phyloP scores from a whole-genome alignment of 2,113 vertebrate species.

The Campylomormyrus numenius region DNA sequence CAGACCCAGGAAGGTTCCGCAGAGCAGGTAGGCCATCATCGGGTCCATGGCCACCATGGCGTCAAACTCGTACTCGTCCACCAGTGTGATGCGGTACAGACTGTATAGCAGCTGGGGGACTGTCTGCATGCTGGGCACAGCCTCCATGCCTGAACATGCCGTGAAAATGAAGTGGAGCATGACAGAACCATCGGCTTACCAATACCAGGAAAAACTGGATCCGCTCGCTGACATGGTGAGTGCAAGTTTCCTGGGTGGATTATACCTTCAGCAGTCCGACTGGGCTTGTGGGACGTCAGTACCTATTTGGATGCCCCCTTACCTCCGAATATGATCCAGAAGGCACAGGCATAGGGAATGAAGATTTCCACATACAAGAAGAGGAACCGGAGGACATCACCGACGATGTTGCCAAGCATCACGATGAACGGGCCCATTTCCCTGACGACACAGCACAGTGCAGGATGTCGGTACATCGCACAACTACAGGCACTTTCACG shows the following conservation, averaged over 20 bases:
- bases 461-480: background rate
- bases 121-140: conserved; percentile 54
- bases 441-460: conserved; percentile 33
- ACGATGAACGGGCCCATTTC: conserved; percentile 59
- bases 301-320: background rate
- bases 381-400: conserved; percentile 54
- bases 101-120: conserved; percentile 52
- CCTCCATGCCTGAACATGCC: conserved; percentile 28
- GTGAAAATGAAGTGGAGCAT: background rate
- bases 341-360: conserved; percentile 58
- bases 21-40: conserved; percentile 56
- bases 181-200: background rate
- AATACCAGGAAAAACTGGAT: background rate
- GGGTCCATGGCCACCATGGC: conserved; percentile 46
- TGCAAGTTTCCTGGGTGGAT: background rate
- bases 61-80: conserved; percentile 57
- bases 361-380: conserved; percentile 61
- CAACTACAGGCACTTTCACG: background rate
- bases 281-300: background rate
- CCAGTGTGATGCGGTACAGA: conserved; percentile 56
- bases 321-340: conserved; percentile 67
- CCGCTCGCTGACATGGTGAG: background rate
- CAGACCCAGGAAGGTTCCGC: conserved; percentile 52
- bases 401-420: conserved; percentile 52
- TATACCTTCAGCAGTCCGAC: background rate